These are phyloP conservation scores for Sminthurides aquaticus DNA, from an alignment of 2,888 invertebrate species.

Conservation along the genomic window DNA sequence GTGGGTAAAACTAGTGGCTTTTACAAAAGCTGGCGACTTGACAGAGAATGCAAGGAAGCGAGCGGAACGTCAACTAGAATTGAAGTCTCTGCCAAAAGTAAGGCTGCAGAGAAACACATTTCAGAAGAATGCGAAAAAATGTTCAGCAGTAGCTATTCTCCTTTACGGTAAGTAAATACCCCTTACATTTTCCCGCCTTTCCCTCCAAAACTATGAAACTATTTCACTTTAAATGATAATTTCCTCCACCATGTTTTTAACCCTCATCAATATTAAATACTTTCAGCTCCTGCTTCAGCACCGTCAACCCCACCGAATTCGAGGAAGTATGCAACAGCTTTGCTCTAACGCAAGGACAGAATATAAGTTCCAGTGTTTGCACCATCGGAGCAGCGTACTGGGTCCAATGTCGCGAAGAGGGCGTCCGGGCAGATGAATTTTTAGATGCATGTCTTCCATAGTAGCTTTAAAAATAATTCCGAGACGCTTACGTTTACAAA, in stretches of 20 bases:
- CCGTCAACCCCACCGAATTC: conserved; percentile 51
- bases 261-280: no score
- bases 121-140: conserved; percentile 4
- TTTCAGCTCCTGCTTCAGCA: conserved; percentile 51
- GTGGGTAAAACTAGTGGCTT: conserved; percentile 16
- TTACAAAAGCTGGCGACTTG: conserved; percentile 16
- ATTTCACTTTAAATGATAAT: no score
- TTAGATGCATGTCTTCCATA: not conserved
- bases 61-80: not conserved
- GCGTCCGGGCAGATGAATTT: not conserved
- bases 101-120: not conserved
- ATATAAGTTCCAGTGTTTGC: not conserved
- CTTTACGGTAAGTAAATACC: conserved; percentile 18
- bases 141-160: conserved; percentile 10
- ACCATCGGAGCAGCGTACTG: conserved; percentile 10
- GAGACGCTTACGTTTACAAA: no score
- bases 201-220: no score
- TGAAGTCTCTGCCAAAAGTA: not conserved
- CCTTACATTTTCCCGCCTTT: no score
- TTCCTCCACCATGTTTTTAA: no score
- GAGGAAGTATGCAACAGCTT: conserved; percentile 61
- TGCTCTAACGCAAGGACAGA: no score
- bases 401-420: conserved; percentile 6
- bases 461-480: no score
- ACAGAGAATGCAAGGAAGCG: conserved; percentile 17